A percentile compares a stretch with the other conserved stretches of the same genome.
Evolutionary conservation across 1,140 invertebrate species (phyloP).

Genomic region (Ooceraea biroi): DNA sequence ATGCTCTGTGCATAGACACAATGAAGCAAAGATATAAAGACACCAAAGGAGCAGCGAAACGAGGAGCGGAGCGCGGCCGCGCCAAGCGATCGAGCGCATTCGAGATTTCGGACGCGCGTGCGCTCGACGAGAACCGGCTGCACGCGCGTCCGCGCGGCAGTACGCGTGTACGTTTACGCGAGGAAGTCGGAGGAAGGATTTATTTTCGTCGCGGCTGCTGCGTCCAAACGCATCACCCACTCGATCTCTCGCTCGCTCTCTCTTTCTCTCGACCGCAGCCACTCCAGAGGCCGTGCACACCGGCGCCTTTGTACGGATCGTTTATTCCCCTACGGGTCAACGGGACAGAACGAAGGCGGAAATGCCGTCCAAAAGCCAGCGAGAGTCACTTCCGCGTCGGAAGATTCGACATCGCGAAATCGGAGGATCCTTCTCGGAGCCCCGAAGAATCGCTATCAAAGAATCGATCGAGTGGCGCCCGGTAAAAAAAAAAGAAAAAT

Average conservation of each 20-base stretch:
- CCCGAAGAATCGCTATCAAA: too few species aligned
- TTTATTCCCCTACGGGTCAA: constrained; percentile 36
- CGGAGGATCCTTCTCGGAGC: too few species aligned
- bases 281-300: constrained; percentile 47
- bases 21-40: too few species aligned
- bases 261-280: background rate
- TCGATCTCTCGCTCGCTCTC: constrained; percentile 38
- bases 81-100: too few species aligned
- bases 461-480: too few species aligned
- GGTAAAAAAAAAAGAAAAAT: too few species aligned
- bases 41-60: too few species aligned
- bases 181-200: constrained; percentile 70
- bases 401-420: background rate
- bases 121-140: background rate
- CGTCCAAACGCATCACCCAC: constrained; percentile 58
- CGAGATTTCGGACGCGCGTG: too few species aligned
- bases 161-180: constrained; percentile 62
- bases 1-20: too few species aligned
- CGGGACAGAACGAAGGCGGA: constrained; percentile 21
- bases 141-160: constrained; percentile 16
- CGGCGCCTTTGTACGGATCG: constrained; percentile 52
- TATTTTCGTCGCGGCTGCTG: constrained; percentile 72
- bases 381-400: constrained; percentile 43
- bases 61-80: too few species aligned
- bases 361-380: constrained; percentile 44